Percentiles rank a stretch among this genome's conserved stretches.
Evolutionary conservation across 2,888 invertebrate genomes (phyloP).

Genomic region (Agrilus biguttatus): DNA sequence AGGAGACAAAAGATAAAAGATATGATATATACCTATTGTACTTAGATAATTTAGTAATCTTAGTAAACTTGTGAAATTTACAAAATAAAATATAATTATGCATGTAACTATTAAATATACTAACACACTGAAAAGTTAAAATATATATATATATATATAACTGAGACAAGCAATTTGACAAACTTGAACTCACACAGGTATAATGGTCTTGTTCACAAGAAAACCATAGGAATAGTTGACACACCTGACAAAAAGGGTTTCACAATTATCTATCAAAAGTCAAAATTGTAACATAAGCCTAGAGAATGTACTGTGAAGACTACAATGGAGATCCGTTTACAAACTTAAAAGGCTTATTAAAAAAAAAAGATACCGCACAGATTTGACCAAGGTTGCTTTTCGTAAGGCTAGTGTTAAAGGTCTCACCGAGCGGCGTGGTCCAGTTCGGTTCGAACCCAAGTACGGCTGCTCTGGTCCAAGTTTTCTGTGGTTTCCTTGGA

Average conservation of each 20-base stretch:
- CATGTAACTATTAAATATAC: no score
- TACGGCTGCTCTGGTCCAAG: no score
- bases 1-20: no score
- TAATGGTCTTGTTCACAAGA: constrained; percentile 87
- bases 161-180: constrained; percentile 88
- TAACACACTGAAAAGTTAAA: no score
- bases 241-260: constrained; percentile 90
- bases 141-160: no score
- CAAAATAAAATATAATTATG: no score
- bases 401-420: constrained; percentile 75
- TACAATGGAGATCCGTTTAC: constrained; percentile 73
- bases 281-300: constrained; percentile 58
- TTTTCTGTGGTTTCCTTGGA: no score
- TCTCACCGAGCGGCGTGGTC: no score
- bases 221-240: constrained; percentile 75
- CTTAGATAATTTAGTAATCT: no score
- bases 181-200: constrained; percentile 86
- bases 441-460: no score
- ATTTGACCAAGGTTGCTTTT: constrained; percentile 77
- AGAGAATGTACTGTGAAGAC: constrained; percentile 58
- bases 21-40: no score
- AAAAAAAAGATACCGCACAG: constrained; percentile 75
- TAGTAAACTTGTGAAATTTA: no score
- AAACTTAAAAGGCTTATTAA: constrained; percentile 70
- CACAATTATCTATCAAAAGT: constrained; percentile 75